A percentile compares a stretch with the other conserved stretches of the same genome.
Evolutionary conservation across 2,113 vertebrate species (phyloP).

Genomic region (Embiotoca jacksoni): DNA sequence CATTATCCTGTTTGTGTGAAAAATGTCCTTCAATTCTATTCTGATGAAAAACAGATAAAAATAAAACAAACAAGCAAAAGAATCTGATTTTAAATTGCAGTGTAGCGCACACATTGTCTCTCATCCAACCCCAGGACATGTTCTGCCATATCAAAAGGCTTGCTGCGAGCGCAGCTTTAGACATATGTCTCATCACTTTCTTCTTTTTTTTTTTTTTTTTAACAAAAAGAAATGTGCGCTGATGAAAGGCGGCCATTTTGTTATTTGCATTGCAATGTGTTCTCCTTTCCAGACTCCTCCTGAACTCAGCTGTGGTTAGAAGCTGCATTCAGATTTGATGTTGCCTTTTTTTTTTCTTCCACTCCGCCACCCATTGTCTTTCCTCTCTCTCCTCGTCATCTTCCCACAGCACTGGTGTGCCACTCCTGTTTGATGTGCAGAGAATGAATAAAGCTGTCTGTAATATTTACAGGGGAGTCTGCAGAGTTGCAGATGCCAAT

Average conservation of each 20-base stretch:
- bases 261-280: slow-evolving; percentile 59
- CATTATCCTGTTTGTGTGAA: slow-evolving; percentile 56
- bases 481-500: slow-evolving; percentile 7
- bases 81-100: slow-evolving; percentile 36
- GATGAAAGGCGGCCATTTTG: slow-evolving; percentile 66
- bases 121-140: slow-evolving; percentile 58
- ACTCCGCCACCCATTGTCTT: slow-evolving; percentile 43
- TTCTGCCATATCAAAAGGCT: slow-evolving; percentile 58
- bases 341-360: background rate
- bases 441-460: slow-evolving; percentile 39
- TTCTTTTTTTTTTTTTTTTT: slow-evolving; percentile 18
- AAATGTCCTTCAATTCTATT: slow-evolving; percentile 40
- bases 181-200: slow-evolving; percentile 61
- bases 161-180: slow-evolving; percentile 57
- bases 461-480: slow-evolving; percentile 26
- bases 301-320: slow-evolving; percentile 43
- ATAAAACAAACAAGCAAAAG: slow-evolving; percentile 50
- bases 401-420: slow-evolving; percentile 21
- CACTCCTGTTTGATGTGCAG: slow-evolving; percentile 51
- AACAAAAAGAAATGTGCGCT: slow-evolving; percentile 45
- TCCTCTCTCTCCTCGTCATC: slow-evolving; percentile 43
- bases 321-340: slow-evolving; percentile 42
- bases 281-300: slow-evolving; percentile 45
- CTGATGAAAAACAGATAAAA: slow-evolving; percentile 52
- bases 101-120: slow-evolving; percentile 30